phyloP scores from a whole-genome alignment of 2,797 vertebrate genomes.

The Sebastes goodei region DNA sequence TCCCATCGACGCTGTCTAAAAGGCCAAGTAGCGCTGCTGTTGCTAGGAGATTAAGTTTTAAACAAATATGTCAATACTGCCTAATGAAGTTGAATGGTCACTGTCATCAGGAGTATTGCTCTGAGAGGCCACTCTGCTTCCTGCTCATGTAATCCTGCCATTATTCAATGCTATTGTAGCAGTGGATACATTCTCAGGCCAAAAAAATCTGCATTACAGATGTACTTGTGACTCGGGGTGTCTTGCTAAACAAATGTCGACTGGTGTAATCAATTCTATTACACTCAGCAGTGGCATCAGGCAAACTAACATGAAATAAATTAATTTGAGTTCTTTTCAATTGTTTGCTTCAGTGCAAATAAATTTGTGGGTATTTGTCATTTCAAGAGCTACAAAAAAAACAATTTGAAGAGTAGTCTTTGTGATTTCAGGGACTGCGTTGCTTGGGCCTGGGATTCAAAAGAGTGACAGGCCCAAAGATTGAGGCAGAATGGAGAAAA shows the following conservation, averaged over 20 bases:
- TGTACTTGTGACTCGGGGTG: neutral
- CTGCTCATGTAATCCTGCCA: conserved; percentile 58
- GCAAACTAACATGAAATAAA: neutral
- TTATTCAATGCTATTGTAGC: conserved; percentile 38
- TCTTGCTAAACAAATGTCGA: neutral
- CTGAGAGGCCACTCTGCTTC: conserved; percentile 46
- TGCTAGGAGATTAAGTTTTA: conserved; percentile 66
- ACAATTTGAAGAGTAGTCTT: neutral
- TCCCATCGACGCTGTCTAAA: conserved; percentile 59
- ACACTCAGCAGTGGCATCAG: neutral
- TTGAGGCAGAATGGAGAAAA: conserved; percentile 31
- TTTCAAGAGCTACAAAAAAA: conserved; percentile 6
- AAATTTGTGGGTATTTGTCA: neutral
- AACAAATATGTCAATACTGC: conserved; percentile 67
- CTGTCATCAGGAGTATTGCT: conserved; percentile 42
- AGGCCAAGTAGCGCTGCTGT: conserved; percentile 54
- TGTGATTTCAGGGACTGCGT: neutral
- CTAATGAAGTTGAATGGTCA: conserved; percentile 77
- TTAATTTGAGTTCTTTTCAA: neutral
- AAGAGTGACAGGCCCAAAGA: conserved; percentile 10
- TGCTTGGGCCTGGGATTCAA: conserved; percentile 5
- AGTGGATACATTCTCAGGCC: neutral
- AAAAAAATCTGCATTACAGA: neutral
- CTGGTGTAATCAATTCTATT: neutral
- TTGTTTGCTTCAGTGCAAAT: conserved; percentile 10